phyloP scores from a whole-genome alignment of 2,113 vertebrate species.

The Rafetus swinhoei region DNA sequence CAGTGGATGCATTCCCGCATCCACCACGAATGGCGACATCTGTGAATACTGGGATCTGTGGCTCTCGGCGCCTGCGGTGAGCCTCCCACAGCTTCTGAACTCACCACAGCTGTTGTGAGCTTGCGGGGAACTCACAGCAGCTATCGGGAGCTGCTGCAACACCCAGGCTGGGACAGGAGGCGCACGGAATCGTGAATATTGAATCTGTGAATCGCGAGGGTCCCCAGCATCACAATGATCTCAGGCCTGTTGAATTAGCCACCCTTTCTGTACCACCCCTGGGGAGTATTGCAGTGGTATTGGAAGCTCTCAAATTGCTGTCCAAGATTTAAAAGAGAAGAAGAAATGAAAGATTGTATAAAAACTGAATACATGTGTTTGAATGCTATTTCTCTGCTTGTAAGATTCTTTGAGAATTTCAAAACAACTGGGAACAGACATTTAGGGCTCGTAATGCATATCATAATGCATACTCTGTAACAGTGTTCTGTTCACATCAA shows the following conservation, averaged over 20 bases:
- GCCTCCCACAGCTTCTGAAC: too few relatives aligned
- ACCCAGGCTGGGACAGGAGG: too few relatives aligned
- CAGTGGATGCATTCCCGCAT: too few relatives aligned
- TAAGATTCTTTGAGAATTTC: background rate
- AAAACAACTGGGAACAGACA: background rate
- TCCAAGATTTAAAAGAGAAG: background rate
- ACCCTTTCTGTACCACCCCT: accelerated
- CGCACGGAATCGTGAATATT: too few relatives aligned
- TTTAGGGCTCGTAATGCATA: background rate
- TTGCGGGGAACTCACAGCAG: too few relatives aligned
- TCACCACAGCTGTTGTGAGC: too few relatives aligned
- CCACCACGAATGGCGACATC: too few relatives aligned
- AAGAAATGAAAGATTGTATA: background rate
- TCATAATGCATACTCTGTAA: accelerated
- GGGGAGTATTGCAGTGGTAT: background rate
- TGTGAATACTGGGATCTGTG: too few relatives aligned
- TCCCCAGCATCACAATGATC: background rate
- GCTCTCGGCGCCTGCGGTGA: too few relatives aligned
- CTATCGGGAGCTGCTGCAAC: too few relatives aligned
- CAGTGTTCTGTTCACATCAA: background rate
- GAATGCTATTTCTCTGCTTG: background rate
- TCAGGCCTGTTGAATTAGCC: background rate
- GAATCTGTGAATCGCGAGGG: too few relatives aligned
- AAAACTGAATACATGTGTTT: background rate
- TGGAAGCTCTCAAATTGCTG: background rate